phyloP scores from a whole-genome alignment of 2,888 invertebrate species.

The Lasius fuliginosus region DNA sequence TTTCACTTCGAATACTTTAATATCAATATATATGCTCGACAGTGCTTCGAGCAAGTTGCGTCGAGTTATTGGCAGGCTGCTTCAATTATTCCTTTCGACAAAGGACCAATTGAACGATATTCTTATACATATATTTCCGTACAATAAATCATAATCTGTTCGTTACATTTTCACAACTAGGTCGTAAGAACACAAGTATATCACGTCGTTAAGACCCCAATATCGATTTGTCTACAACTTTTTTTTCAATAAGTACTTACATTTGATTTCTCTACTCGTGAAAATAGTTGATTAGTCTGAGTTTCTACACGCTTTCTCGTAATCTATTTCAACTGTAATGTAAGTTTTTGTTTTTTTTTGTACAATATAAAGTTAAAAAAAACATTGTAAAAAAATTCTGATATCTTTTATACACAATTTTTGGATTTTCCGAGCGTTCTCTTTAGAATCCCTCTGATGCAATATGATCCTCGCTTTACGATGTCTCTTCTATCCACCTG shows the following conservation, averaged over 20 bases:
- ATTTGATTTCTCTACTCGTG: neutral
- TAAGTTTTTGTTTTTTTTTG: neutral
- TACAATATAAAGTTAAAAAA: neutral
- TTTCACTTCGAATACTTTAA: slow-evolving; percentile 29
- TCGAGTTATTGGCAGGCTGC: slow-evolving; percentile 33
- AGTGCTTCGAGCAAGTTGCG: neutral
- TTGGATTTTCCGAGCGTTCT: neutral
- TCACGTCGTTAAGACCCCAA: neutral
- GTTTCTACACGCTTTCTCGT: neutral
- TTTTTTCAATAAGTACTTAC: neutral
- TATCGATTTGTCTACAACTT: neutral
- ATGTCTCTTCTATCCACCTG: neutral
- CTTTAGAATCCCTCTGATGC: neutral
- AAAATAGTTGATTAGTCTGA: neutral
- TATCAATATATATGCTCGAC: slow-evolving; percentile 21
- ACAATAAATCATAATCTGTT: slow-evolving; percentile 1
- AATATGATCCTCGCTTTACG: slow-evolving; percentile 2
- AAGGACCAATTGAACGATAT: slow-evolving; percentile 7
- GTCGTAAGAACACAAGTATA: neutral
- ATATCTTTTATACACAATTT: neutral
- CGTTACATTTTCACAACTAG: neutral
- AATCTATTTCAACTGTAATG: neutral
- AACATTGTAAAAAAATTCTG: neutral
- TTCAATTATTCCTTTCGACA: slow-evolving; percentile 22
- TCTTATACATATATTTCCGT: neutral